Evolutionary conservation across 2,797 vertebrate genomes (phyloP), one percentile per base, ranked within the genome.

Genomic region (Salmo trutta): DNA sequence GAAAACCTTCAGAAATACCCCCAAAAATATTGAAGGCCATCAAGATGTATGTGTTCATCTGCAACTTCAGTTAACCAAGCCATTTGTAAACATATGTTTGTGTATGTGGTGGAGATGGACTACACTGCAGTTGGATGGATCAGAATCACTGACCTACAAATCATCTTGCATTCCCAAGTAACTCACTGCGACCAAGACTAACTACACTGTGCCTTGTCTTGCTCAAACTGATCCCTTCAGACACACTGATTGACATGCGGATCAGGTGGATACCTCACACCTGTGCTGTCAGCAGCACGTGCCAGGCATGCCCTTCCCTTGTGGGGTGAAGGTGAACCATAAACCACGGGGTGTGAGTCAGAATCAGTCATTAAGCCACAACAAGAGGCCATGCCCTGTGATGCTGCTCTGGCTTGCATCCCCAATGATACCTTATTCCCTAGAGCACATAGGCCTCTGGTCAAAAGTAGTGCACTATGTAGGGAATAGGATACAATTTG

Each of bases 371-470:
- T 56, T 56, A 56, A 19, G 53, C 3, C 16, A 56, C 17, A 56
- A 56, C 53, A 16, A 19, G 15, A 19, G 53, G 53, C 53, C 53
- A 56, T 19, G 41, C 10, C 41, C 10, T 47, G 3, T 47, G 41
- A 14, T 47, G 10, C 10, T 47, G 10, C 41, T 47, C 41, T 47
- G 41, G 2, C 10, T 12, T 12, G 41, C 41, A 47, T 47, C 2
- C 41, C 41, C 41, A 47, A 47, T 14, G 0, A 3, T 3, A 47
- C 41, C 41, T 10, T 47, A 47, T 14, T 47, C 90, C 86, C 56
- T 19, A 85, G 89, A 90, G 86, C 88, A 83, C 90, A 83, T 81
- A 82, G 87, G 85, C 86, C 84, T 89, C 92, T 47, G 41, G 41
- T 47, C 10, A 12, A 47, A 14, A 54, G 53, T 54, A 54, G 53